Conservation (phyloP, 2,888 invertebrate genomes). For the Lepas anatifera region DNA sequence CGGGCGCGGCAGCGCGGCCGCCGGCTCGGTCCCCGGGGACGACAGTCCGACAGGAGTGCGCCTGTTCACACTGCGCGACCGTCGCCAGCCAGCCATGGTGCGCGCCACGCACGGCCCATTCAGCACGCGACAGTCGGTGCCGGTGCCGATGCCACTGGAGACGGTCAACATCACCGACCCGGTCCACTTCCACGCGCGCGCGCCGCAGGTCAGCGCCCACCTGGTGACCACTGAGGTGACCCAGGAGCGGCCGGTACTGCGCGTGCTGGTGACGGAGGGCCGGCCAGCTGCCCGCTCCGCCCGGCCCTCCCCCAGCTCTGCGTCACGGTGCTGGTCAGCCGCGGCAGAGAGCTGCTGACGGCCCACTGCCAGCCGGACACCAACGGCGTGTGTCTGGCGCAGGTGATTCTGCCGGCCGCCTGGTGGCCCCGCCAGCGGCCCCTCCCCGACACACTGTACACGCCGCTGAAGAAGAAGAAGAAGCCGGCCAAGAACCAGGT, state of each 20-base stretch:
- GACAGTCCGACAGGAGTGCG: slow-evolving; percentile 21
- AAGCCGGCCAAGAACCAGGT: slow-evolving; percentile 4
- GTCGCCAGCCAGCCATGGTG: slow-evolving; percentile 78
- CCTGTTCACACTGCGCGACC: slow-evolving; percentile 78
- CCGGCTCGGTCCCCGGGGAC: not conserved
- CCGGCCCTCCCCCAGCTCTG: slow-evolving; percentile 26
- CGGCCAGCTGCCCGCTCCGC: slow-evolving; percentile 36
- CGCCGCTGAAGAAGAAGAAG: not conserved
- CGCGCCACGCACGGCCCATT: slow-evolving; percentile 89
- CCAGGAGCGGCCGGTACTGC: slow-evolving; percentile 76
- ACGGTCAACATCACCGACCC: slow-evolving; percentile 34
- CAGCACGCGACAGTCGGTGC: slow-evolving; percentile 87
- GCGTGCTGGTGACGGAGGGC: slow-evolving; percentile 85
- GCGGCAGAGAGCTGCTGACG: slow-evolving; percentile 48
- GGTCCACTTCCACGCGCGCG: slow-evolving; percentile 50
- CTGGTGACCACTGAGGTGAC: slow-evolving; percentile 76
- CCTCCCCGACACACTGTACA: too few relatives aligned
- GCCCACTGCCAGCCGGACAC: slow-evolving; percentile 80
- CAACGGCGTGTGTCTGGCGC: slow-evolving; percentile 80
- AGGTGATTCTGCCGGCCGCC: slow-evolving; percentile 70
- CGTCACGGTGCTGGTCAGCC: slow-evolving; percentile 23
- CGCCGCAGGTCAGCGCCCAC: slow-evolving; percentile 84
- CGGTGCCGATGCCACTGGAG: slow-evolving; percentile 40
- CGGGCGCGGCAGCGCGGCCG: not conserved
- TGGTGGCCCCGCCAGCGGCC: slow-evolving; percentile 63